phyloP scores from a whole-genome alignment of 2,888 invertebrate species.

The Nycteola revayana region DNA sequence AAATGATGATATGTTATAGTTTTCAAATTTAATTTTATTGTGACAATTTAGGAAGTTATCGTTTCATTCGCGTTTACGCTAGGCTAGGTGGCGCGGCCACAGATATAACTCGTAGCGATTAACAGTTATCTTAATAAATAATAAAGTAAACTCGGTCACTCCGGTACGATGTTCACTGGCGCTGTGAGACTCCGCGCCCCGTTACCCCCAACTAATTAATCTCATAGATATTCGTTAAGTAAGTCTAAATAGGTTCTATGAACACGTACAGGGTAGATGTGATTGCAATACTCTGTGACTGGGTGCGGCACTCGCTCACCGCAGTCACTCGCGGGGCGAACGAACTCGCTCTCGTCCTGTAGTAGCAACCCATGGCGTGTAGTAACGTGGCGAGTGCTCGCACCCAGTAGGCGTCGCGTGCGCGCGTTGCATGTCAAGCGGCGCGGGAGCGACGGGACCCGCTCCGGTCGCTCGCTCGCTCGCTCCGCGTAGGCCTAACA shows the following conservation, averaged over 20 bases:
- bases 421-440: constrained; percentile 48
- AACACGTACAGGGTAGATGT: constrained; percentile 81
- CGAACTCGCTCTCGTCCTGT: constrained; percentile 2
- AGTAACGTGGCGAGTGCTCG: constrained; percentile 43
- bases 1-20: constrained; percentile 61
- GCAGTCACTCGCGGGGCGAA: too few species aligned
- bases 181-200: constrained; percentile 55
- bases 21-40: constrained; percentile 72
- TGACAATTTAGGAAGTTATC: constrained; percentile 72
- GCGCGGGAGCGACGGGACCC: constrained; percentile 25
- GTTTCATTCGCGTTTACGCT: constrained; percentile 75
- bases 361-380: constrained; percentile 1
- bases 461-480: constrained; percentile 30
- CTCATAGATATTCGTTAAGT: constrained; percentile 70
- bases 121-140: constrained; percentile 45
- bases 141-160: constrained; percentile 39
- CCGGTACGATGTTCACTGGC: constrained; percentile 53
- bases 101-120: constrained; percentile 52
- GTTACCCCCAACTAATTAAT: constrained; percentile 52
- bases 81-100: constrained; percentile 77
- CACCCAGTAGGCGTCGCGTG: constrained; percentile 67
- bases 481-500: constrained; percentile 71
- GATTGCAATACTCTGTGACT: constrained; percentile 75
- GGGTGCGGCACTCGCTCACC: constrained; percentile 54
- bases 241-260: constrained; percentile 74